Conservation (phyloP, 2,797 vertebrate species). For the Pantherophis vulpinus region DNA sequence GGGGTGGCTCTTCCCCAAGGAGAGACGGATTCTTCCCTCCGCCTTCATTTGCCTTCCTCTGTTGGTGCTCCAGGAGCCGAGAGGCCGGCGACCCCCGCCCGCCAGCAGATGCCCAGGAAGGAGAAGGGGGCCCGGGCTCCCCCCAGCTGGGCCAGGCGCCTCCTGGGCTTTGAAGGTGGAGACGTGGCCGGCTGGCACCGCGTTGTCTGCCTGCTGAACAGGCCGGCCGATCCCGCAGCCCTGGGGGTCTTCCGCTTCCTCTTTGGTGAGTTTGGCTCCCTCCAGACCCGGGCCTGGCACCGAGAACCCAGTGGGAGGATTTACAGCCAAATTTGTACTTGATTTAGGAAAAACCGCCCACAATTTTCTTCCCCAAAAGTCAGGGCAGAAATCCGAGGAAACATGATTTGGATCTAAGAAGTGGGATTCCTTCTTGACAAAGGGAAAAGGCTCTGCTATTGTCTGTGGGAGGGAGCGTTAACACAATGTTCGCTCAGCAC, state of each 20-base stretch:
- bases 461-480: not conserved
- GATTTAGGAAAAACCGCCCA: not conserved
- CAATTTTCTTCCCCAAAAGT: not conserved
- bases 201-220: slow-evolving; percentile 83
- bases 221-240: slow-evolving; percentile 85
- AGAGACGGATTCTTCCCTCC: too few relatives aligned
- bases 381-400: not conserved
- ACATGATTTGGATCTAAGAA: not conserved
- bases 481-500: not conserved
- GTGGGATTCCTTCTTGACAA: not conserved
- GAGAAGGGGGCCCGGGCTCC: not conserved
- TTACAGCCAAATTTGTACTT: not conserved
- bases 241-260: slow-evolving; percentile 88
- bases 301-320: not conserved
- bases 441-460: not conserved
- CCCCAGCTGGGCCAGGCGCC: slow-evolving; percentile 67
- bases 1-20: not conserved
- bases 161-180: slow-evolving; percentile 84
- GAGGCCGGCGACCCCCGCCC: not conserved
- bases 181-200: slow-evolving; percentile 81
- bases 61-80: slow-evolving; percentile 8
- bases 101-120: not conserved
- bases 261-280: slow-evolving; percentile 77
- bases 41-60: too few relatives aligned
- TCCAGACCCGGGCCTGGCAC: not conserved